Conservation (phyloP, 1,140 invertebrate genomes). For the Zaprionus taronus region DNA sequence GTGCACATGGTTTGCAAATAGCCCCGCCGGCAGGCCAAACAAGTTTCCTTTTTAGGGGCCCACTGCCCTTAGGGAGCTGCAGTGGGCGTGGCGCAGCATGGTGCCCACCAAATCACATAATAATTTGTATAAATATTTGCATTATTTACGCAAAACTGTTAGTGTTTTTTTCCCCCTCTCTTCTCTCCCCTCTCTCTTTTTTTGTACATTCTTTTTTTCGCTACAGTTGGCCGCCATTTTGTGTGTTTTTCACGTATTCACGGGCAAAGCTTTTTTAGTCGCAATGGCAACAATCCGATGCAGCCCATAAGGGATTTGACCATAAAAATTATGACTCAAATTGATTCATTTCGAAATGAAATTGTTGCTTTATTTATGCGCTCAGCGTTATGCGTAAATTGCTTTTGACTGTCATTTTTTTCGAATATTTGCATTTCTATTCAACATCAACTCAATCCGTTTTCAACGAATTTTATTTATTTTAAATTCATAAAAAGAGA, state of each 20-base stretch:
- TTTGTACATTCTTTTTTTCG: conserved; percentile 11
- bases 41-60: conserved; percentile 35
- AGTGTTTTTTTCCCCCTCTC: conserved; percentile 24
- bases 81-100: neutral
- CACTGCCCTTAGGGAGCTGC: neutral
- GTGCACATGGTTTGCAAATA: conserved; percentile 33
- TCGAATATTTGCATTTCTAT: conserved; percentile 11
- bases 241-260: conserved; percentile 16
- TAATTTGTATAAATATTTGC: conserved; percentile 78
- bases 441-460: neutral
- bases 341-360: conserved; percentile 62
- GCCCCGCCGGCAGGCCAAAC: conserved; percentile 16
- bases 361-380: conserved; percentile 46
- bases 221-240: conserved; percentile 15
- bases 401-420: neutral
- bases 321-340: conserved; percentile 69
- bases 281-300: neutral
- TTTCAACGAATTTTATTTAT: neutral
- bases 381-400: conserved; percentile 1
- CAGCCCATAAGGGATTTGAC: conserved; percentile 57
- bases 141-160: conserved; percentile 60
- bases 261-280: conserved; percentile 5
- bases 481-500: neutral
- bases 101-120: conserved; percentile 62
- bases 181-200: neutral